These are phyloP conservation scores for Procavia capensis DNA, from an alignment of 2,113 vertebrate species.

Conservation along the genomic window DNA sequence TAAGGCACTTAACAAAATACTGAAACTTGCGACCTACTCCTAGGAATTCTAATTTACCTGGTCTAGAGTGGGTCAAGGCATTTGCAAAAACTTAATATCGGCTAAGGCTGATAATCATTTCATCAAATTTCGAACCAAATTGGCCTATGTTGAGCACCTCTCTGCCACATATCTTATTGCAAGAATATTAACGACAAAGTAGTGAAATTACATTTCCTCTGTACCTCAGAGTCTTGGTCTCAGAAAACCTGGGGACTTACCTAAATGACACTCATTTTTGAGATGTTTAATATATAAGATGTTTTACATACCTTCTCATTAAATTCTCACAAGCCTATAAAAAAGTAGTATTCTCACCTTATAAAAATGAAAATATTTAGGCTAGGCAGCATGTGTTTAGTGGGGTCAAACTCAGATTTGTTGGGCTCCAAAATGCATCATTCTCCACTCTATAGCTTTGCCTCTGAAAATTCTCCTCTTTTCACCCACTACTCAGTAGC, in stretches of 20 bases:
- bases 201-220: not conserved
- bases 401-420: slow-evolving; percentile 1
- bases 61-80: not conserved
- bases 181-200: slow-evolving; percentile 36
- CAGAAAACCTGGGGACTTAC: not conserved
- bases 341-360: not conserved
- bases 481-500: not conserved
- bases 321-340: not conserved
- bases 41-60: not conserved
- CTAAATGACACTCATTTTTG: slow-evolving; percentile 3
- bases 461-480: not conserved
- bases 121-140: not conserved
- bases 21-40: not conserved
- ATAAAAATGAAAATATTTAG: not conserved
- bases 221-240: not conserved
- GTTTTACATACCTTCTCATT: slow-evolving; percentile 1
- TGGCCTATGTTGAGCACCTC: not conserved
- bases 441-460: not conserved
- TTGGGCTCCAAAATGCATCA: not conserved
- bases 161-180: not conserved
- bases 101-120: not conserved
- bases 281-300: not conserved
- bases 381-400: not conserved
- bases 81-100: not conserved
- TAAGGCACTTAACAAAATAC: not conserved